phyloP scores from a whole-genome alignment of 1,140 invertebrate species.

The Hormaphis cornu region DNA sequence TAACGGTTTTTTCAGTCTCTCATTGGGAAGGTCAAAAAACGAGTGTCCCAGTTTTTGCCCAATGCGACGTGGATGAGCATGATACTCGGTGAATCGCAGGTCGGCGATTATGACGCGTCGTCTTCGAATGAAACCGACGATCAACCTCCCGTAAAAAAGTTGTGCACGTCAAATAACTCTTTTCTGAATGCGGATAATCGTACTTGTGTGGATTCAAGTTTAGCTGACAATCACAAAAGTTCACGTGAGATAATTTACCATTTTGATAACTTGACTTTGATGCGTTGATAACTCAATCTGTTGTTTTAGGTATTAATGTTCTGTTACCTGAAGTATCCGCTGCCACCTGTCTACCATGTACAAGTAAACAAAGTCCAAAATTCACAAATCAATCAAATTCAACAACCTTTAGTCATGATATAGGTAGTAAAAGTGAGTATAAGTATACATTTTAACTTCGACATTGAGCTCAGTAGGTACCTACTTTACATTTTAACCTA shows the following conservation, averaged over 20 bases:
- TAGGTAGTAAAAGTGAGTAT: background rate
- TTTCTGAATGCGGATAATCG: background rate
- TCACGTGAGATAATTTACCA: background rate
- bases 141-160: constrained; percentile 21
- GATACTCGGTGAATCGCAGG: constrained; percentile 17
- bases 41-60: constrained; percentile 35
- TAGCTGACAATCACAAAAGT: background rate
- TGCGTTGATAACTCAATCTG: background rate
- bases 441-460: background rate
- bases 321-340: constrained; percentile 1
- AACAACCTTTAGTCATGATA: background rate
- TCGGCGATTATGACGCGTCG: background rate
- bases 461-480: background rate
- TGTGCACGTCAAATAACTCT: background rate
- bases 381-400: background rate
- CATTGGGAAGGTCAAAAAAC: constrained; percentile 32
- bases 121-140: background rate
- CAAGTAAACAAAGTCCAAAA: constrained; percentile 12
- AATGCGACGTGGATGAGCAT: constrained; percentile 35
- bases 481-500: background rate
- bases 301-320: background rate
- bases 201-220: background rate
- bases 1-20: constrained; percentile 28
- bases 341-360: constrained; percentile 7
- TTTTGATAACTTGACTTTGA: background rate